A percentile compares a stretch with the other conserved stretches of the same genome.
Conservation (phyloP, 2,888 invertebrate species). For the Baronia brevicornis region DNA sequence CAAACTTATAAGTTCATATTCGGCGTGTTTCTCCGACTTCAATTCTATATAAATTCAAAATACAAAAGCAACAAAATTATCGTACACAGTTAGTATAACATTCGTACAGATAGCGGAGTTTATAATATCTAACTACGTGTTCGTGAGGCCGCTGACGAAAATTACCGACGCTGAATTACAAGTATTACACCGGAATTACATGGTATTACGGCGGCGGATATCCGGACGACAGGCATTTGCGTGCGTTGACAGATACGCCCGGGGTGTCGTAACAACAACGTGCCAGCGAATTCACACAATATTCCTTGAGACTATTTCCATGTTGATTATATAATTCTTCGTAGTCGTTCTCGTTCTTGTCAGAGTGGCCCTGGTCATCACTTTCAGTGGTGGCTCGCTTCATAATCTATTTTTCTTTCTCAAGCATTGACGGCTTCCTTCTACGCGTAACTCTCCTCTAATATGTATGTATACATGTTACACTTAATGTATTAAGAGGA, state of each 20-base stretch:
- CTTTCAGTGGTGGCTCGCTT: too few species aligned
- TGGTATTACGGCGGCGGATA: conserved; percentile 23
- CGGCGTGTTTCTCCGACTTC: too few species aligned
- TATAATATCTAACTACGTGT: conserved; percentile 28
- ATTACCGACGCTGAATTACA: conserved; percentile 39
- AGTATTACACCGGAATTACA: conserved; percentile 35
- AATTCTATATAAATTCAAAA: conserved; percentile 14
- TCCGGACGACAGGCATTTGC: conserved; percentile 17
- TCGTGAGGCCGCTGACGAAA: conserved; percentile 39
- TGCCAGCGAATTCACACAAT: conserved; percentile 3
- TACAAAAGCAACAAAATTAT: conserved; percentile 17
- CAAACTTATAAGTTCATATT: too few species aligned
- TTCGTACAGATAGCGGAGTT: conserved; percentile 22
- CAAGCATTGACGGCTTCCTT: too few species aligned
- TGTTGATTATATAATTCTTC: too few species aligned
- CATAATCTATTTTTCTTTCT: too few species aligned
- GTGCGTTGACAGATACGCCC: conserved; percentile 28
- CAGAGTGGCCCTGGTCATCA: too few species aligned
- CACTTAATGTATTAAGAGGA: too few species aligned
- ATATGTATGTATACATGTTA: too few species aligned
- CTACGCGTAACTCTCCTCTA: too few species aligned
- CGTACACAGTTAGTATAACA: conserved; percentile 16
- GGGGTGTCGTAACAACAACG: conserved; percentile 5
- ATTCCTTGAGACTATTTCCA: background rate
- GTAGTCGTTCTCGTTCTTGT: too few species aligned